Conservation (phyloP, 2,888 invertebrate genomes). For the Drosophila lutescens region DNA sequence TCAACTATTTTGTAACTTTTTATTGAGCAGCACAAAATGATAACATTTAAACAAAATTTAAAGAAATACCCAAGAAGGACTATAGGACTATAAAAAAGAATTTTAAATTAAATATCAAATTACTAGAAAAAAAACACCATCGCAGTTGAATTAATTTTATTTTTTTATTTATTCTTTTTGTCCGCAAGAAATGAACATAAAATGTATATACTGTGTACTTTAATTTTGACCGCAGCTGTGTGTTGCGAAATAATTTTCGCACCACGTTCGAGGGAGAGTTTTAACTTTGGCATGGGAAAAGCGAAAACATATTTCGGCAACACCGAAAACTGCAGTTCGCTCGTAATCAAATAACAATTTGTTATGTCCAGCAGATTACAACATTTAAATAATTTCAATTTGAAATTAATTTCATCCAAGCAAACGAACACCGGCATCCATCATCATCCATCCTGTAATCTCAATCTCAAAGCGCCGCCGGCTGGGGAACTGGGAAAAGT, state of each 20-base stretch:
- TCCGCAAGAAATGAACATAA: too few species aligned
- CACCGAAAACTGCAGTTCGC: slow-evolving; percentile 25
- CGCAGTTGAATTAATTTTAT: too few species aligned
- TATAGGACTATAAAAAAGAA: too few species aligned
- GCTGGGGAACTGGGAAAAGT: slow-evolving; percentile 31
- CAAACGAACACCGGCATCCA: slow-evolving; percentile 38
- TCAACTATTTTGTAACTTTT: too few species aligned
- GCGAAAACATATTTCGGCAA: slow-evolving; percentile 6
- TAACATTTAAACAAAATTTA: too few species aligned
- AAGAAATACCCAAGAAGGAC: too few species aligned
- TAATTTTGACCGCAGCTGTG: slow-evolving; percentile 12
- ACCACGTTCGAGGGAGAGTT: slow-evolving; percentile 13
- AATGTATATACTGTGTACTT: background rate
- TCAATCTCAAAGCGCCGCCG: slow-evolving; percentile 44
- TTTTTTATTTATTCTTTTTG: too few species aligned
- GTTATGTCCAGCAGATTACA: slow-evolving; percentile 43
- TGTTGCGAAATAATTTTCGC: background rate
- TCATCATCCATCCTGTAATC: slow-evolving; percentile 28
- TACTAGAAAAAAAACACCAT: too few species aligned
- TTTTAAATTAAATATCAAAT: too few species aligned
- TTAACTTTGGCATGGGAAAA: slow-evolving; percentile 6
- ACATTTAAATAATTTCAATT: slow-evolving; percentile 54
- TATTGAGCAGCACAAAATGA: too few species aligned
- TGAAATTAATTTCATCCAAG: slow-evolving; percentile 59
- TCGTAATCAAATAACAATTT: slow-evolving; percentile 46